These are phyloP conservation scores for Capitulum mitella DNA, from an alignment of 2,888 invertebrate species.

Conservation along the genomic window DNA sequence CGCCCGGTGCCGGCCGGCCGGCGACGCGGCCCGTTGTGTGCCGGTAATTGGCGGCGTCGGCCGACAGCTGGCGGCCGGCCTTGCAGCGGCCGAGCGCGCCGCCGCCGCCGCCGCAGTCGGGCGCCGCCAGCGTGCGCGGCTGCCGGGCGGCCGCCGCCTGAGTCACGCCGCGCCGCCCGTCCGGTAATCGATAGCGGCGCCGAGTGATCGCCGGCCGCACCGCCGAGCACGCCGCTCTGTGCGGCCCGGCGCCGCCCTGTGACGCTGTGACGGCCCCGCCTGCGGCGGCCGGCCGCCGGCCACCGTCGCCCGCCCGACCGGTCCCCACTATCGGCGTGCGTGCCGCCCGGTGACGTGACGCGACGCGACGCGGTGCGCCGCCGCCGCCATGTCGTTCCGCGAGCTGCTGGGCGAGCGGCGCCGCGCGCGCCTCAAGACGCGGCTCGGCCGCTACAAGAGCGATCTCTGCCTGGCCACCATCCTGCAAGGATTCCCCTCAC, in stretches of 20 bases:
- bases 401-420: constrained; percentile 8
- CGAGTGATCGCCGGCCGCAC: background rate
- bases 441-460: background rate
- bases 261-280: too few relatives aligned
- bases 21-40: background rate
- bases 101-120: constrained; percentile 6
- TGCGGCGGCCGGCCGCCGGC: background rate
- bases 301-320: background rate
- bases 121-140: background rate
- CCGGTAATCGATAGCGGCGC: background rate
- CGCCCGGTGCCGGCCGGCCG: too few relatives aligned
- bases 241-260: too few relatives aligned
- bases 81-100: background rate
- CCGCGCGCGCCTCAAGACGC: background rate
- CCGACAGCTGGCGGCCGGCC: constrained; percentile 6
- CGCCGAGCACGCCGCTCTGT: background rate
- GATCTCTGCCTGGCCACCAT: constrained; percentile 15
- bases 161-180: background rate
- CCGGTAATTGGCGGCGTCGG: background rate
- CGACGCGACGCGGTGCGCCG: too few relatives aligned
- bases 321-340: background rate
- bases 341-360: too few relatives aligned
- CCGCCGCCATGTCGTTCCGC: constrained; percentile 5
- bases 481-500: background rate
- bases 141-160: background rate